phyloP scores from a whole-genome alignment of 2,797 vertebrate genomes.

The Mormyrops attenuatus region DNA sequence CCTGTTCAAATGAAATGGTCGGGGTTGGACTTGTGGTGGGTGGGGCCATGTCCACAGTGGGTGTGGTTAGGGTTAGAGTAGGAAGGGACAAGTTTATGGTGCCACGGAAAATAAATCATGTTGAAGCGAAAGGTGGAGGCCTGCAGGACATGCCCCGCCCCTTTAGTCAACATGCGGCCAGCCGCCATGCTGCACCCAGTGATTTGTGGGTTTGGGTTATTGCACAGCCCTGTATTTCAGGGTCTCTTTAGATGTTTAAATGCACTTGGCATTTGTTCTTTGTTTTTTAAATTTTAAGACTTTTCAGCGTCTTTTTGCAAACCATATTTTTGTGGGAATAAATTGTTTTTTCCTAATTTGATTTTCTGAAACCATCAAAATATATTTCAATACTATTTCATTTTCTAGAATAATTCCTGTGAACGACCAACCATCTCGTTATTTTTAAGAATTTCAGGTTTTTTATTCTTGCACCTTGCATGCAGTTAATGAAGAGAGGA shows the following conservation, averaged over 20 bases:
- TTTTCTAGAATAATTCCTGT: background rate
- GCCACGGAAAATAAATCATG: background rate
- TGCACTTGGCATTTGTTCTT: slow-evolving; percentile 29
- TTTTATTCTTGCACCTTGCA: background rate
- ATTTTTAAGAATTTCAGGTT: background rate
- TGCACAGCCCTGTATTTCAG: slow-evolving; percentile 45
- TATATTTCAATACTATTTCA: background rate
- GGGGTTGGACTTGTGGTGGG: background rate
- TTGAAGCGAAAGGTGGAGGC: background rate
- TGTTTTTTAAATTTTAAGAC: background rate
- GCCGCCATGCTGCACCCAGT: slow-evolving; percentile 48
- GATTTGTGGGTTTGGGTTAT: slow-evolving; percentile 59
- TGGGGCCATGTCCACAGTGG: background rate
- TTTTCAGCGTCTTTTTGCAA: background rate
- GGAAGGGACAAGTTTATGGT: background rate
- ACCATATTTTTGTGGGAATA: background rate
- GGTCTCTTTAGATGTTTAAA: slow-evolving; percentile 50
- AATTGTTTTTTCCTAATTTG: background rate
- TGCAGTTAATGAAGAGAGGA: background rate
- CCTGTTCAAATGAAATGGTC: background rate
- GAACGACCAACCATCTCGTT: background rate
- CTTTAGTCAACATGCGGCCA: background rate
- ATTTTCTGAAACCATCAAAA: background rate
- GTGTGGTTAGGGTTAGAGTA: background rate
- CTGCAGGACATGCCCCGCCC: background rate